Conservation (phyloP, 2,888 invertebrate genomes). For the Papilio demoleus region DNA sequence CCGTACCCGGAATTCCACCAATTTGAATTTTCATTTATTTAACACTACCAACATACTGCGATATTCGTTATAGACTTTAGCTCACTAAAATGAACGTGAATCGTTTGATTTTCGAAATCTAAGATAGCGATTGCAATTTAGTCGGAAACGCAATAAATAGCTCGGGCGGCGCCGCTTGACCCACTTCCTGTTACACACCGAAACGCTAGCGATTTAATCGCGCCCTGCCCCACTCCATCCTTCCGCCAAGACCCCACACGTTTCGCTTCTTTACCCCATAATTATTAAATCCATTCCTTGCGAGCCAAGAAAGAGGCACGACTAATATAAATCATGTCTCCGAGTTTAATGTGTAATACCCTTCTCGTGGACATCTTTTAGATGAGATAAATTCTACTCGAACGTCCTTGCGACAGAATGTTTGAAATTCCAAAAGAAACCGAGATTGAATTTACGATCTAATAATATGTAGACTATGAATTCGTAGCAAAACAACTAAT, state of each 20-base stretch:
- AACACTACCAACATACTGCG: background rate
- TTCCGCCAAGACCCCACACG: constrained; percentile 75
- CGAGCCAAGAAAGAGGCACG: constrained; percentile 67
- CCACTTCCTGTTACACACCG: constrained; percentile 81
- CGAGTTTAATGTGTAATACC: constrained; percentile 43
- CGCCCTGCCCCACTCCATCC: constrained; percentile 73
- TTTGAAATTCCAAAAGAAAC: constrained; percentile 22
- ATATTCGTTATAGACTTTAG: background rate
- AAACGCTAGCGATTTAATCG: constrained; percentile 82
- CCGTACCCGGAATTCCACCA: background rate
- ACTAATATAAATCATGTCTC: constrained; percentile 54
- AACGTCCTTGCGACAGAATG: constrained; percentile 26
- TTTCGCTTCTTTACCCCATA: constrained; percentile 76
- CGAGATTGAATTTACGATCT: constrained; percentile 9
- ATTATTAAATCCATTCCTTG: constrained; percentile 77
- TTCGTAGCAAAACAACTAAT: background rate
- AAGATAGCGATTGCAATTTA: constrained; percentile 73
- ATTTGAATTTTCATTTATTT: too few species aligned
- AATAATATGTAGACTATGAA: constrained; percentile 12
- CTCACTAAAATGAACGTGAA: constrained; percentile 18
- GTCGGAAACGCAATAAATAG: constrained; percentile 80
- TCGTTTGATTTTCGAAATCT: constrained; percentile 44
- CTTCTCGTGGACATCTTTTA: constrained; percentile 43
- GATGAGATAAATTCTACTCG: constrained; percentile 28
- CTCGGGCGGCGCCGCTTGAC: constrained; percentile 78